Conservation (phyloP, 1,140 invertebrate genomes). For the Bombus haemorrhoidalis region DNA sequence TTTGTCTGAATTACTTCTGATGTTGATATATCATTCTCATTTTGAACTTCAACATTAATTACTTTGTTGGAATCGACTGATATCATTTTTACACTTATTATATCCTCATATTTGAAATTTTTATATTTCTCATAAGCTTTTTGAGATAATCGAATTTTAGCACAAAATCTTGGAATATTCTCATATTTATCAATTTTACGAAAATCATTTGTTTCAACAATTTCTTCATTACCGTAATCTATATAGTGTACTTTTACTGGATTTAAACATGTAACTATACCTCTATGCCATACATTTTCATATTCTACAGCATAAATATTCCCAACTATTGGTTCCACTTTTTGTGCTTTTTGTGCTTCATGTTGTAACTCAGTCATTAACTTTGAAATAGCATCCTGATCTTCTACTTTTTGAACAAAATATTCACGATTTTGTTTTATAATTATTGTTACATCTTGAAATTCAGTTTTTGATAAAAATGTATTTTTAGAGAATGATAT, state of each 20-base stretch:
- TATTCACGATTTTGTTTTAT: conserved; percentile 39
- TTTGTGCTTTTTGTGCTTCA: neutral
- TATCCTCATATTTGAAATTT: neutral
- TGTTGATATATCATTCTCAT: neutral
- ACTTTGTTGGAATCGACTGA: conserved; percentile 51
- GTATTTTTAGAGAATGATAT: conserved; percentile 49
- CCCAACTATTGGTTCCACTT: conserved; percentile 54
- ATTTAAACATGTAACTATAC: conserved; percentile 46
- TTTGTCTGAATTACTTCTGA: neutral
- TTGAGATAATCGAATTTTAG: conserved; percentile 58
- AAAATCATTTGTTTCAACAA: conserved; percentile 40
- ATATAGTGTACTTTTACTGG: conserved; percentile 65
- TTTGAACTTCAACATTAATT: conserved; percentile 62
- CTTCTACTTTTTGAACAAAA: conserved; percentile 64
- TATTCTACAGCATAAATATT: conserved; percentile 62
- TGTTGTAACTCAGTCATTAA: conserved; percentile 57
- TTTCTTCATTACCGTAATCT: conserved; percentile 70
- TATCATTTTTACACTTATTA: conserved; percentile 61
- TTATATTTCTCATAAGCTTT: conserved; percentile 1
- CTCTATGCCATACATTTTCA: conserved; percentile 70
- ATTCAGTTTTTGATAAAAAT: conserved; percentile 60
- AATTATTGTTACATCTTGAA: conserved; percentile 55
- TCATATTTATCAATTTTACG: conserved; percentile 52
- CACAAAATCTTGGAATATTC: conserved; percentile 40
- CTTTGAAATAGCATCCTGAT: conserved; percentile 5